Evolutionary conservation across 2,888 invertebrate genomes (phyloP), one percentile per base, ranked within the genome.

Genomic region (Nomada flava): DNA sequence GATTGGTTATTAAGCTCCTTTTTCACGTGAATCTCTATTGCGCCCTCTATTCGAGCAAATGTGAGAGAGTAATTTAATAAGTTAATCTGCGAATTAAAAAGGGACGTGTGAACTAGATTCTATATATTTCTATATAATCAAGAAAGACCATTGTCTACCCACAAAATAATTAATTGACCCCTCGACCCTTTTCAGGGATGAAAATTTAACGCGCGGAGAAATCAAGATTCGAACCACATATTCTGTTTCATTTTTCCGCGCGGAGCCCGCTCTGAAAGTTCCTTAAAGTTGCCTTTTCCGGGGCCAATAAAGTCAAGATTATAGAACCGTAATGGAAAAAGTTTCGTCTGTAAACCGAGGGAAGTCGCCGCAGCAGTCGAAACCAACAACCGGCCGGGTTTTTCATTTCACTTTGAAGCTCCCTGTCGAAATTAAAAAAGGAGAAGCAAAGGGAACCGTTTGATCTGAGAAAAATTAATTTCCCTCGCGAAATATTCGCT

Each of bases 281-380:
- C 47, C 55, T 65, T 50, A 55, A 57, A 53, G 57, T 70, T 47
- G 65, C 50, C 36, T 44, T 55, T 72, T 47, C 70, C 77, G 26
- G 42, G 47, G 29, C 71, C 79, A 79, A 79, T 79, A 78, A 77
- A 79, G 67, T 60, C 79, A 60, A 69, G 76, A 79, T 79, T 79
- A 68, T 79, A 69, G 78, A 78, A 78, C 79, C 65, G 55, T 79
- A 79, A 79, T 79, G 79, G 79, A 79, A 79, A 79, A 79, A 79
- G 60, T 79, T 79, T 78, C 79, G 15, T 4, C 77, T 29, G 23
- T n/a, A 76, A 69, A 64, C 60, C 65, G 64, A 44, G 44, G 44
- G 60, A 65, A 67, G 65, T 55, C 65, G 78, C 20, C 60, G 63
- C 47, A 15, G 10, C 67, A 23, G 44, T 57, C 55, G 76, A 65